Evolutionary conservation across 2,113 vertebrate genomes (phyloP), one percentile per base, ranked within the genome.

Genomic region (Sceloporus tristichus): DNA sequence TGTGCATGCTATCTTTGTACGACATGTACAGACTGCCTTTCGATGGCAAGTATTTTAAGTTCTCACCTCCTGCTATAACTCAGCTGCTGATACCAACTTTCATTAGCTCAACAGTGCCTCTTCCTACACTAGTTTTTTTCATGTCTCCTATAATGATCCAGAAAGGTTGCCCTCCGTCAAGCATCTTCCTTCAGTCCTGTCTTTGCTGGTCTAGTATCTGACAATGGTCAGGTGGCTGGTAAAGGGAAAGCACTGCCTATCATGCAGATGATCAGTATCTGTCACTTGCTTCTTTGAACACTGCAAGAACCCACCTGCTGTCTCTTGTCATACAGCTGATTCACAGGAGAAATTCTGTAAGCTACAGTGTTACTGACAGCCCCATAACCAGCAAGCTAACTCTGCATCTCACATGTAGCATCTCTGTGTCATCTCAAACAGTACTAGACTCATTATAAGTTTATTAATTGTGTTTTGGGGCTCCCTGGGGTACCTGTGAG

Each of bases 281-380:
- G 84, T 83, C 42, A 40, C 59, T 84, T 68, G 62, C 68, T 84
- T 53, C 62, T 83, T 70, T 78, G n/a, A 84, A 74, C n/a, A 66
- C 73, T 68, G 23, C 59, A 88, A 88, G 80, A 84, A 68, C 74
- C 80, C 80, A 88, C 87, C 87, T 78, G 87, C 62, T 77, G 79
- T 54, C 73, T 84, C 80, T 84, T 88, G 87, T 84, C 81, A 84
- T 78, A 88, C 13, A 77, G 74, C 19, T 56, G 59, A 88, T 70
- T 82, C 73, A 77, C 80, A 88, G 42, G 87, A 78, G 53, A 88
- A 48, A 27, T 82, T 82, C 75, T 75, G 70, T 71, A 75, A 87
- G 65, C 86, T 13, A 54, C 40, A 65, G 48, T 82, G 53, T 79
- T 82, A 4, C 38, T 71, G 77, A 42, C 74, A 54, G n/a, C 81